A percentile compares a stretch with the other conserved stretches of the same genome.
Evolutionary conservation across 2,888 invertebrate species (phyloP).

Genomic region (Agrochola lychnidis): DNA sequence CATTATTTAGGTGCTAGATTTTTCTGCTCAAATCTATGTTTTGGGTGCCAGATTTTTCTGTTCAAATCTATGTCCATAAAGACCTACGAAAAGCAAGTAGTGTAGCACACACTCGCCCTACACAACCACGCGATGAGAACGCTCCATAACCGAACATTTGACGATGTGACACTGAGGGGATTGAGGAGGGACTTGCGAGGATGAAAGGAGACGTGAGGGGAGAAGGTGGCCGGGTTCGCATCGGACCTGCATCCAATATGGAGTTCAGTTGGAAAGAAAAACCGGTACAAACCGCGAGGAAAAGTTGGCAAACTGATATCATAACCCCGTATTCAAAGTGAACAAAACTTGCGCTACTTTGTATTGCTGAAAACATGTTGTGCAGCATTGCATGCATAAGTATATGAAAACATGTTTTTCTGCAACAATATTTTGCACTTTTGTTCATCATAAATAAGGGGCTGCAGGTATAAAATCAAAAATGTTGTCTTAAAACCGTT

Average conservation of each 20-base stretch:
- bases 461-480: not conserved
- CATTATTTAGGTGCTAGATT: not conserved
- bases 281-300: not conserved
- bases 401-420: not conserved
- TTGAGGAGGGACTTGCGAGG: too few species aligned
- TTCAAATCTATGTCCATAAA: not conserved
- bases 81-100: conserved; percentile 8
- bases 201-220: not conserved
- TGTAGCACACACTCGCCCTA: conserved; percentile 34
- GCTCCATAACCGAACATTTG: conserved; percentile 28
- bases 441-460: not conserved
- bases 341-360: not conserved
- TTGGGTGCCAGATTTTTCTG: not conserved
- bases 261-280: not conserved
- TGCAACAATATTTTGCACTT: not conserved
- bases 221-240: conserved; percentile 22
- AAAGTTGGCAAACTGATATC: not conserved
- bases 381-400: not conserved
- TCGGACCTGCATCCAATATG: conserved; percentile 2
- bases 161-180: conserved; percentile 18
- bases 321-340: not conserved
- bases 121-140: conserved; percentile 49
- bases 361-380: not conserved
- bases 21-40: not conserved
- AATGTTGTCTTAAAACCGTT: not conserved